Base-by-base conservation (phyloP, 2,797 vertebrate genomes). In the Gallirallus australis region DNA sequence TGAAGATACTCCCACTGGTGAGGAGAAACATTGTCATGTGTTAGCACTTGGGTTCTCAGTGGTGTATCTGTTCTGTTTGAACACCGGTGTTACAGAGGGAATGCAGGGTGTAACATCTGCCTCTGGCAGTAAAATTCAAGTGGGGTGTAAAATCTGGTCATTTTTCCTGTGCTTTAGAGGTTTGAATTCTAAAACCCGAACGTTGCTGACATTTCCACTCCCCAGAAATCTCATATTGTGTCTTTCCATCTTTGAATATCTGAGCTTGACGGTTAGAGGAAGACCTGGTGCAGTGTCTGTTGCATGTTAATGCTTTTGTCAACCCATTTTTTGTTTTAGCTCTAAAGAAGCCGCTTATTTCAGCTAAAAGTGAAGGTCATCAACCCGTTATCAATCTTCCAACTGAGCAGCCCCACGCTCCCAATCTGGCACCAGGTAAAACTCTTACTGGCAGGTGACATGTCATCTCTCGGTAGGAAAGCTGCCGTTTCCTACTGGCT, bases 1-100 rank as follows among this genome's bases (percentile, higher is more conserved):
- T 14, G 99, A 99, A 25, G 98, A 99, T 42, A 92, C 98, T 72
- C 99, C 99, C 42, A 99, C 98, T 94, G 97, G 97, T 97, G 27
- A 96, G 97, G 64, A 95, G 73, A 79, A 80, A 13, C 50, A 18
- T 40, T 72, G 69, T 31, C 16, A 39, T 57, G 30, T 73, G 86
- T 81, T 68, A 57, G 37, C 21, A 2, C 48, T 79, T 50, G 79
- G 53, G 57, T 24, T 57, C 19, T 65, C 33, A 56, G 39, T 82
- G 66, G 12, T 3, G 5, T 63, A 3, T 15, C 9, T 54, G 9
- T 60, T 83, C 60, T 80, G n/a, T 57, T 39, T 81, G 69, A 91
- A 10, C 45, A 39, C 63, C 7, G 1, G 61, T 68, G 64, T 42
- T 92, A 71, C 53, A 9, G 24, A 75, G 85, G 6, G 37, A 86